phyloP scores from a whole-genome alignment of 1,140 invertebrate species.

The Drosophila cardini region DNA sequence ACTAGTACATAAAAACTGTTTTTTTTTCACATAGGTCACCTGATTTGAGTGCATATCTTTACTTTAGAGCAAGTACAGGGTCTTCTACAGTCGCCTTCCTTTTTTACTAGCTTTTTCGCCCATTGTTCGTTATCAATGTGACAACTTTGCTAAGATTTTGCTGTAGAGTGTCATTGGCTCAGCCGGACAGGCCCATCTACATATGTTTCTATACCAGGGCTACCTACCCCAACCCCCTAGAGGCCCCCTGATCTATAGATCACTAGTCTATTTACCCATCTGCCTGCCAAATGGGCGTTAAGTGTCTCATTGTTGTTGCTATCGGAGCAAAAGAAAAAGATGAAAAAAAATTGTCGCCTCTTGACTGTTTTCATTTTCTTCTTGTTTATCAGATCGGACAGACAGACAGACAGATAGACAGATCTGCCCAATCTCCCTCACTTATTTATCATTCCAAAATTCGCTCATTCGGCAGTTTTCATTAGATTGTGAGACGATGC shows the following conservation, averaged over 20 bases:
- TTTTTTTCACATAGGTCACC: too few relatives aligned
- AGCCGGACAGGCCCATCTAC: constrained; percentile 28
- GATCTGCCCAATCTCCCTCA: constrained; percentile 48
- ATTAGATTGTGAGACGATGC: constrained; percentile 72
- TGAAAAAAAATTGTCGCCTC: constrained; percentile 59
- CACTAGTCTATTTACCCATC: constrained; percentile 29
- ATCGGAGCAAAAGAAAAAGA: constrained; percentile 51
- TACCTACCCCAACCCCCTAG: neutral
- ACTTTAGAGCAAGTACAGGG: too few relatives aligned
- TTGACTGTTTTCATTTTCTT: constrained; percentile 78
- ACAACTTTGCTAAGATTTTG: neutral
- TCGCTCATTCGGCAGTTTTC: constrained; percentile 72
- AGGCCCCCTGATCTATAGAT: constrained; percentile 2
- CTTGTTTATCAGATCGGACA: constrained; percentile 67
- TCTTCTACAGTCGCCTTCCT: too few relatives aligned
- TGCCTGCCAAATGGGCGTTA: constrained; percentile 73
- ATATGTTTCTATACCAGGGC: neutral
- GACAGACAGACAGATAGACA: neutral
- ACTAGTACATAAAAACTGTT: too few relatives aligned
- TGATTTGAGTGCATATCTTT: too few relatives aligned
- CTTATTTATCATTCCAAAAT: constrained; percentile 76
- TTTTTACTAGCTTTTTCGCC: neutral
- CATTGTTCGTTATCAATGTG: constrained; percentile 17
- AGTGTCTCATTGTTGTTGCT: constrained; percentile 74
- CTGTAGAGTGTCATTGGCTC: constrained; percentile 7